A percentile compares a stretch with the other conserved stretches of the same genome.
Conservation (phyloP, 2,113 vertebrate species). For the Gasterosteus nipponicus region DNA sequence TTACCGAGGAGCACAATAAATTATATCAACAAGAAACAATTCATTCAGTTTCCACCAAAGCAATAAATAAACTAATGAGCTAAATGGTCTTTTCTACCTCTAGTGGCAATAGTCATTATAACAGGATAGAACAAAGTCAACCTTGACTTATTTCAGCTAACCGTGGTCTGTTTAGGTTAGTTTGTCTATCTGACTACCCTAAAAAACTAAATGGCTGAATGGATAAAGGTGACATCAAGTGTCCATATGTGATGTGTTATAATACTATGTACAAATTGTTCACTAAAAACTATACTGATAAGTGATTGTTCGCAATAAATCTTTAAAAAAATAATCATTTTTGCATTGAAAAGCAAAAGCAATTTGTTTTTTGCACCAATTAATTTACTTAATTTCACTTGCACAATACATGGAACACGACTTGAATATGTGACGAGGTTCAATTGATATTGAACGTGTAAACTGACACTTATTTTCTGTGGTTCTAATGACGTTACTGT, state of each 20-base stretch:
- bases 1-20: too few species aligned
- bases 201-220: not conserved
- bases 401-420: not conserved
- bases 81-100: not conserved
- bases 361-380: not conserved
- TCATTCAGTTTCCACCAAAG: too few species aligned
- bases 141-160: not conserved
- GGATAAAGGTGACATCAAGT: not conserved
- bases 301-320: not conserved
- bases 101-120: not conserved
- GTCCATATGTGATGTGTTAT: not conserved
- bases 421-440: not conserved
- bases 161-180: not conserved
- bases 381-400: not conserved
- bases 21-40: too few species aligned
- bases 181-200: not conserved
- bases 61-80: too few species aligned
- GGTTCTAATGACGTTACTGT: not conserved
- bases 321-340: not conserved
- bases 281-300: not conserved
- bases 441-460: not conserved
- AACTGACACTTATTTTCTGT: not conserved
- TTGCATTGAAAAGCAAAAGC: not conserved
- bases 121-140: not conserved
- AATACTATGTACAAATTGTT: not conserved